phyloP scores from a whole-genome alignment of 64 coral and sea anemone genomes.

The Platygyra sinensis region DNA sequence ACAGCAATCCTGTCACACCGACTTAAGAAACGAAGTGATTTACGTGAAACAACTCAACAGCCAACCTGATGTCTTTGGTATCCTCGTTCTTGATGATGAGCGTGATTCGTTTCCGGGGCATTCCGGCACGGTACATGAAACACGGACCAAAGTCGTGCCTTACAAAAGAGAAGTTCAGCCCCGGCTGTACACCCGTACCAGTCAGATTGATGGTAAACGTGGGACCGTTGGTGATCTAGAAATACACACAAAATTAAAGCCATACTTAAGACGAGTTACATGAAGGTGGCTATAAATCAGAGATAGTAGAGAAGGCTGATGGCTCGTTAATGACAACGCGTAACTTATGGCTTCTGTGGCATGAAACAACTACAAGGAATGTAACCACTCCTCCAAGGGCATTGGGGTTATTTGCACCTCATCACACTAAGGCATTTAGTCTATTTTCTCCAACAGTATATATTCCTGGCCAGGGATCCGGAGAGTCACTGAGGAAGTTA shows the following conservation, averaged over 20 bases:
- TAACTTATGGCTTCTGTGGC: too few relatives aligned
- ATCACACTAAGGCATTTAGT: too few relatives aligned
- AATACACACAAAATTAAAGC: background rate
- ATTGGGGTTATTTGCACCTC: too few relatives aligned
- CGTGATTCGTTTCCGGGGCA: slow-evolving; percentile 76
- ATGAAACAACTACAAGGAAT: too few relatives aligned
- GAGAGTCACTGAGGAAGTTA: too few relatives aligned
- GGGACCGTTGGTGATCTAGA: slow-evolving; percentile 93
- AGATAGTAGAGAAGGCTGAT: too few relatives aligned
- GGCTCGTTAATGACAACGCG: too few relatives aligned
- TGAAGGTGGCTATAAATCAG: background rate
- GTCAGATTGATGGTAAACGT: slow-evolving; percentile 88
- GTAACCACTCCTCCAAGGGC: too few relatives aligned
- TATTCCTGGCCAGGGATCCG: too few relatives aligned
- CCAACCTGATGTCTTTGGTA: slow-evolving; percentile 91
- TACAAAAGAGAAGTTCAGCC: slow-evolving; percentile 82
- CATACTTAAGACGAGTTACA: background rate
- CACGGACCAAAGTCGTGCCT: slow-evolving; percentile 95
- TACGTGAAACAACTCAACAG: background rate
- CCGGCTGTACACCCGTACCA: slow-evolving; percentile 85
- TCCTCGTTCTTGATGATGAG: slow-evolving; percentile 89
- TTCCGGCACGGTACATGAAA: slow-evolving; percentile 97
- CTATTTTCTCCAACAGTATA: too few relatives aligned
- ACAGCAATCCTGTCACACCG: too few relatives aligned
- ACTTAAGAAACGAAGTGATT: background rate